These are phyloP conservation scores for Gorsachius magnificus DNA, from an alignment of 2,797 vertebrate species.

Conservation along the genomic window DNA sequence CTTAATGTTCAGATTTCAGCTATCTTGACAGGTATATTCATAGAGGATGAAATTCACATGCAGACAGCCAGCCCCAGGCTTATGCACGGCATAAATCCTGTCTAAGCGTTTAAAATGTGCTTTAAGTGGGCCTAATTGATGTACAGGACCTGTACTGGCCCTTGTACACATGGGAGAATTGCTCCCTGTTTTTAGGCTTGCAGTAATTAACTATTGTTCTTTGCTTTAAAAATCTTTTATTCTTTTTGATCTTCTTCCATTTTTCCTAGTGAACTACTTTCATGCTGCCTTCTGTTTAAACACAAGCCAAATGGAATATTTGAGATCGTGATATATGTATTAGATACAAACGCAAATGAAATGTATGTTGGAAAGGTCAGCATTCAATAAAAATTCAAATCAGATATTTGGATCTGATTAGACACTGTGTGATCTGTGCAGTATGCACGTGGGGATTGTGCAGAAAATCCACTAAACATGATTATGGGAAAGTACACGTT, in stretches of 20 bases:
- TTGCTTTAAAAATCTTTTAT: neutral
- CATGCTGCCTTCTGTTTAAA: neutral
- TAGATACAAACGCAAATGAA: constrained; percentile 5
- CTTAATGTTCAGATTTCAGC: constrained; percentile 47
- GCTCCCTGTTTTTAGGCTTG: neutral
- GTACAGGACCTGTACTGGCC: constrained; percentile 23
- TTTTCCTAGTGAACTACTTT: neutral
- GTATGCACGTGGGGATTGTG: neutral
- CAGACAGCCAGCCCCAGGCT: constrained; percentile 33
- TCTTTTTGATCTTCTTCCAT: neutral
- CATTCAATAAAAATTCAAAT: constrained; percentile 48
- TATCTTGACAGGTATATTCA: constrained; percentile 37
- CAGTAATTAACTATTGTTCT: constrained; percentile 18
- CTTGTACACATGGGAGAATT: neutral
- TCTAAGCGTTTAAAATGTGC: constrained; percentile 37
- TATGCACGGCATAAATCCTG: constrained; percentile 17
- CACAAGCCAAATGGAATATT: neutral
- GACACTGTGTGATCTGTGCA: neutral
- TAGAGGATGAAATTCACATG: constrained; percentile 6
- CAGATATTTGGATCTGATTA: constrained; percentile 21
- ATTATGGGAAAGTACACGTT: constrained; percentile 1
- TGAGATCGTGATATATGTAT: neutral
- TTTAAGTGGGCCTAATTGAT: constrained; percentile 54
- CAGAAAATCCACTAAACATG: constrained; percentile 4
- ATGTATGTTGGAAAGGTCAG: constrained; percentile 14